Evolutionary conservation across 2,797 vertebrate genomes (phyloP).

Genomic region (Neostethus bicornis): DNA sequence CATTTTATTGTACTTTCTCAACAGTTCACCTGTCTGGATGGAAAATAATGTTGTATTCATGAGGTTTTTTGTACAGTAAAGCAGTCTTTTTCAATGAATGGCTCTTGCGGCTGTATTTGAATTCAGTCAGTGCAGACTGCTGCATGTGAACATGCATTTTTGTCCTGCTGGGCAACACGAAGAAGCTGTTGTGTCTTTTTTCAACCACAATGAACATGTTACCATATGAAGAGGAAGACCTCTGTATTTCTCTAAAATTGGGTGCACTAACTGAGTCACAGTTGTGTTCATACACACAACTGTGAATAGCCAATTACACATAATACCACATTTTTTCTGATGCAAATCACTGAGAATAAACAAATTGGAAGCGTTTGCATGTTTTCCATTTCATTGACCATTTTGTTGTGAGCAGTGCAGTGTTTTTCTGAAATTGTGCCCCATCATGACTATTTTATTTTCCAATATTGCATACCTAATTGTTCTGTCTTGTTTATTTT

Average conservation of each 20-base stretch:
- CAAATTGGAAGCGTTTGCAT: constrained; percentile 55
- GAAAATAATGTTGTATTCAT: constrained; percentile 75
- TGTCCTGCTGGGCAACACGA: constrained; percentile 58
- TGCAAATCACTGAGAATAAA: constrained; percentile 35
- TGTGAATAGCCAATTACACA: constrained; percentile 50
- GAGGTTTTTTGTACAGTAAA: constrained; percentile 53
- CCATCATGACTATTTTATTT: constrained; percentile 15
- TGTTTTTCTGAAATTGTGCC: constrained; percentile 28
- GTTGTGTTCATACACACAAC: constrained; percentile 53
- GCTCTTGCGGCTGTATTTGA: constrained; percentile 56
- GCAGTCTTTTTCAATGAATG: constrained; percentile 60
- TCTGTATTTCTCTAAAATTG: constrained; percentile 66
- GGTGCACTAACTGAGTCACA: constrained; percentile 60
- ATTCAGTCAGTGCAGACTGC: constrained; percentile 58
- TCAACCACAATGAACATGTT: constrained; percentile 64
- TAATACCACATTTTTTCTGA: constrained; percentile 42
- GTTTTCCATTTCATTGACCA: constrained; percentile 53
- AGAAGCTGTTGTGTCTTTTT: constrained; percentile 41
- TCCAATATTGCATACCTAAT: constrained; percentile 18
- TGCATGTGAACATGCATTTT: constrained; percentile 49
- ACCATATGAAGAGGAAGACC: constrained; percentile 57
- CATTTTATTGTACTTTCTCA: constrained; percentile 52
- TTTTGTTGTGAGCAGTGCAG: constrained; percentile 21
- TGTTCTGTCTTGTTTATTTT: constrained; percentile 12
- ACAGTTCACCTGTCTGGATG: constrained; percentile 64